Evolutionary conservation across 2,797 vertebrate genomes (phyloP).

Genomic region (Pipistrellus pipistrellus): DNA sequence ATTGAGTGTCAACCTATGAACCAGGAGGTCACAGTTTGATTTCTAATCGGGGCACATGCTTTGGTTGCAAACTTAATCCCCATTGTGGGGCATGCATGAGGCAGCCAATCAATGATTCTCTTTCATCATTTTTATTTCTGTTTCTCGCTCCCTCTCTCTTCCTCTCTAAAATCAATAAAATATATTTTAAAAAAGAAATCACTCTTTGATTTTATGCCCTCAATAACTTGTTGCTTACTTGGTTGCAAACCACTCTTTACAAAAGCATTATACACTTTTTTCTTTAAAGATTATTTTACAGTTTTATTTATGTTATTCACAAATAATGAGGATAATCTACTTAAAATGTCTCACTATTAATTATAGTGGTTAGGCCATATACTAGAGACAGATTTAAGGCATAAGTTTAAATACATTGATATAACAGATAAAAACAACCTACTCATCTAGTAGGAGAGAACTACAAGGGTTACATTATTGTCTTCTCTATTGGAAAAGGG

Average conservation of each 20-base stretch:
- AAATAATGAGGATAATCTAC: slow-evolving; percentile 37
- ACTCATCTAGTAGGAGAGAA: background rate
- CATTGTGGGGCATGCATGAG: no score
- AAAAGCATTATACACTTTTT: background rate
- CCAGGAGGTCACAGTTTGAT: no score
- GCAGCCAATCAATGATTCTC: no score
- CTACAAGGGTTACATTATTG: background rate
- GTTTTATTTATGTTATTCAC: slow-evolving; percentile 30
- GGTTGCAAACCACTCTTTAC: background rate
- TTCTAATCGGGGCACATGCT: no score
- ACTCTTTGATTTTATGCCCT: background rate
- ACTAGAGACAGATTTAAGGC: background rate
- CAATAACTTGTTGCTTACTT: slow-evolving; percentile 33
- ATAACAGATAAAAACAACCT: background rate
- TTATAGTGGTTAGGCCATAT: background rate
- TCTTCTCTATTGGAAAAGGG: background rate
- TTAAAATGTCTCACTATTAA: slow-evolving; percentile 22
- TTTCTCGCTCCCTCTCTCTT: no score
- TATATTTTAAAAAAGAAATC: background rate
- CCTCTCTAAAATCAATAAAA: no score
- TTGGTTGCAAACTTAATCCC: no score
- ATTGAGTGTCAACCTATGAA: no score
- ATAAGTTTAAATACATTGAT: slow-evolving; percentile 3
- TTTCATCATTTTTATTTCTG: no score
- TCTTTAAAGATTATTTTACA: background rate